Evolutionary conservation across 2,888 invertebrate species (phyloP).

Genomic region (Mythimna albipuncta): DNA sequence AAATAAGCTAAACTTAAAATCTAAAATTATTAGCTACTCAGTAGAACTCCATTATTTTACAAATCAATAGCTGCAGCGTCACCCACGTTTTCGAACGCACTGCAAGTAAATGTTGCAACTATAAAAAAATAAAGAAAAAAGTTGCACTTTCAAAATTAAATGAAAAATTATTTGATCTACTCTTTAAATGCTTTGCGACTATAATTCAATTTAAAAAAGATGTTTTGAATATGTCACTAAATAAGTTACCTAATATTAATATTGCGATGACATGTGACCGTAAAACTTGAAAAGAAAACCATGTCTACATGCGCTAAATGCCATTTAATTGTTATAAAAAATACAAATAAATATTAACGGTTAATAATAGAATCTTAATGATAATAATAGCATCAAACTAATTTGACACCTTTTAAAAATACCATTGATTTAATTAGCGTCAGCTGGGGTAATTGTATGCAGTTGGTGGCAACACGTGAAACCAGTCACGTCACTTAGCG

Average conservation of each 20-base stretch:
- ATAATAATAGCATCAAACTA: not conserved
- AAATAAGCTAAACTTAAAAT: not conserved
- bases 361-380: not conserved
- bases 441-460: conserved; percentile 9
- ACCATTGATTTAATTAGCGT: not conserved
- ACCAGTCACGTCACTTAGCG: conserved; percentile 78
- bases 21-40: not conserved
- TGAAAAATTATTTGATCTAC: too few relatives aligned
- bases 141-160: not conserved
- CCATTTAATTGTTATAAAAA: not conserved
- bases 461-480: conserved; percentile 71
- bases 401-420: not conserved
- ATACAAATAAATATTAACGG: not conserved
- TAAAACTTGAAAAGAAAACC: not conserved
- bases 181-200: not conserved
- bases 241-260: not conserved
- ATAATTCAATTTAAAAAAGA: not conserved
- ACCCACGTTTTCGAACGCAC: conserved; percentile 43
- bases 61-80: not conserved
- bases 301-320: not conserved
- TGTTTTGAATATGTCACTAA: not conserved
- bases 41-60: not conserved
- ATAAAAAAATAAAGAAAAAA: conserved; percentile 10
- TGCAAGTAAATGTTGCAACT: conserved; percentile 34
- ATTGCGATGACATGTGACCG: not conserved